Base-by-base conservation (phyloP, 2,113 vertebrate species). In the Prinia subflava region DNA sequence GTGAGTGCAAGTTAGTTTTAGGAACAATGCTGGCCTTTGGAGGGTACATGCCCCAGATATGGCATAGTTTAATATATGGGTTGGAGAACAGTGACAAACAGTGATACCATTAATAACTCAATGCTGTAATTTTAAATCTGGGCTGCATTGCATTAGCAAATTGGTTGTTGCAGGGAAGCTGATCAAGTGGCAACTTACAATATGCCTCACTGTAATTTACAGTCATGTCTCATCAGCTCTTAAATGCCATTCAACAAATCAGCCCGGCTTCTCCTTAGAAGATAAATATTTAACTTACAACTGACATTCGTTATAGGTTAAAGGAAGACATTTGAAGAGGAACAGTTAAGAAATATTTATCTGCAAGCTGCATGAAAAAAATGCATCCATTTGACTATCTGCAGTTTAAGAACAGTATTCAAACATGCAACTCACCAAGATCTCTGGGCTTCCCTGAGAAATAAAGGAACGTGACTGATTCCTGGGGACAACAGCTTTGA, bases 381-480 rank as follows among this genome's bases (percentile, higher is more conserved):
- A 33, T 6, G 42, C 21, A 46, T 21, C 12, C 44, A 39, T 52
- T 44, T 83, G 28, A 50, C 11, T 30, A 28, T 14, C 46, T 83
- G 33, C 33, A 63, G 64, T 52, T 65, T 55, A 81, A 55, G 21
- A 83, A 69, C 2, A 63, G 15, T 15, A 79, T 4, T 50, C 62
- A 89, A 37, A 74, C 7, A 55, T 15, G 18, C 20, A 70, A 98
- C 99, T 99, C 97, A 99, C 99, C 99, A 99, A 94, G 50, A 98
- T 98, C 97, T 99, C 99, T 30, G 99, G 99, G 86, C 99, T 99
- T 88, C 99, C 99, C 96, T 99, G 99, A 77, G 98, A 99, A 98
- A 99, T 99, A 97, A 99, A 99, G 67, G 99, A 99, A 91, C 99
- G 99, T 56, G 99, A 98, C 90, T 99, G 99, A 97, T 98, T 99